Base-by-base conservation (phyloP, 2,888 invertebrate species). In the Oscheius sp. region DNA sequence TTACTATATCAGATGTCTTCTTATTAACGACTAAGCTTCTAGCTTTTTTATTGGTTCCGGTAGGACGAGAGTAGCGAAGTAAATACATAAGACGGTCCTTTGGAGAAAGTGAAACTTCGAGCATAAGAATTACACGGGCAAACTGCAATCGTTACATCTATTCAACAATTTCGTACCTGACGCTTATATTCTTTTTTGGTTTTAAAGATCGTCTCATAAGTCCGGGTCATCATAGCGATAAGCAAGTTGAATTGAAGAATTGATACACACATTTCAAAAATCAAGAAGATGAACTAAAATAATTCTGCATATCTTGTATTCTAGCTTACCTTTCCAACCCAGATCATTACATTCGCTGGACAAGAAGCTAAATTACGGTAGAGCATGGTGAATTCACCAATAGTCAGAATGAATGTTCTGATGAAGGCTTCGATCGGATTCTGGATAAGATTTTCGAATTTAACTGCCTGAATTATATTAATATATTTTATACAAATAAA, bases 221-320 rank as follows among this genome's bases (percentile, higher is more conserved):
- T 97, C 87, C 96, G 95, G 0, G 95, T 96, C 96, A 97, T 96
- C 96, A 96, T 96, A 74, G 96, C 96, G 85, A 97, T 97, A 87
- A 97, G 89, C 94, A 97, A 94, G 90, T 97, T 97, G 59, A 97
- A 94, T 69, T 97, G 89, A 22, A 97, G 88, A 68, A 96, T 92
- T 0, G 94, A 94, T 17, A 96, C 96, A 86, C 96, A 93, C 65
- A 92, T 93, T 94, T 96, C 97, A 88, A 94, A 97, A 36, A 95
- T 89, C 20, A 95, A 92, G 88, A 96, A 96, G 3, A 74, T 62
- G 2, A 68, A 20, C 71, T 71, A 38, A 38, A 38, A 33, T 33
- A 28, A 33, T 65, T 36, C 8, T 17, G 17, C 14, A 0, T 1
- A 47, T 22, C 17, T 24, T 2, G 32, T 17, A 2, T 22, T 54